Evolutionary conservation across 2,888 invertebrate species (phyloP), one percentile per base, ranked within the genome.

Genomic region (Synanthedon formicaeformis): DNA sequence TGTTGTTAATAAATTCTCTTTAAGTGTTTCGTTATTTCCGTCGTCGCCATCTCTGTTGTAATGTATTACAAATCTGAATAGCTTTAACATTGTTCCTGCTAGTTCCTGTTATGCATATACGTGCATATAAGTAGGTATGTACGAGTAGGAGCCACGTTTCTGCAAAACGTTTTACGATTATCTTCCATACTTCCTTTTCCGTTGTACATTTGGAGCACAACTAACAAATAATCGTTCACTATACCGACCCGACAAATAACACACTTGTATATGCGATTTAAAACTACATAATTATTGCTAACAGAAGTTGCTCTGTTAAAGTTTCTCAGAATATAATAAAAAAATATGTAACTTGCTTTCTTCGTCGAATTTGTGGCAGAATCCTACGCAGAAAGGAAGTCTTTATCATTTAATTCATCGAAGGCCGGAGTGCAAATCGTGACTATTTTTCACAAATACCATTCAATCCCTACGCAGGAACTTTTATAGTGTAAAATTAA

Each of bases 351-450:
- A 34, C 10, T 34, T 34, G 34, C 8, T 34, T 34, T 10, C 34
- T 34, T 34, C 34, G 8, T 34, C 34, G 34, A 34, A 34, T 8
- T 34, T 34, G 34, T 34, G 10, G 34, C 34, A 34, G 34, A 45
- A 45, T 14, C n/a, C n/a, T 23, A 5, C 23, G 23, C 23, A 4
- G 23, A 23, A 23, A 23, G 23, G 23, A 23, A 23, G 23, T 23
- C 23, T 23, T 18, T 60, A 61, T 61, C 62, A 50, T 13, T 34
- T 34, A n/a, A 48, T 50, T 23, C 41, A 61, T 63, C 63, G 56
- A 18, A 55, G 64, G 60, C 53, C 61, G 53, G 50, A 60, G 64
- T 53, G 64, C 63, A 65, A 64, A 54, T 71, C 70, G 71, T 71
- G 71, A 60, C 62, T 58, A 66, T 64, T 68, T 67, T 66, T 71